Evolutionary conservation across 2,113 vertebrate species (phyloP).

Genomic region (Camarhynchus parvulus): DNA sequence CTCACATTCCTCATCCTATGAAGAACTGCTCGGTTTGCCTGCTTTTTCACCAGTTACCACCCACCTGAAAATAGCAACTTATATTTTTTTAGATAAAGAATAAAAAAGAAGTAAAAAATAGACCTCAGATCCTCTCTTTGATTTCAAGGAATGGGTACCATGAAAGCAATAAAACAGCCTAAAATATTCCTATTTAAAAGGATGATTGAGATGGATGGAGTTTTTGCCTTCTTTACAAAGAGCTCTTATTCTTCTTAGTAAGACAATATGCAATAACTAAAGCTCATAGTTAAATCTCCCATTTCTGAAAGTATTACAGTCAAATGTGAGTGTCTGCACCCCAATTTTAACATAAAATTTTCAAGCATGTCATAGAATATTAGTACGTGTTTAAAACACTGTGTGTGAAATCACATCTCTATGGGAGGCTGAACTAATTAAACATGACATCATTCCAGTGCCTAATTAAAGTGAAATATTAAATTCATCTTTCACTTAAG

Average conservation of each 20-base stretch:
- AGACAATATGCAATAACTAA: neutral
- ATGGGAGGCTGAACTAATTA: neutral
- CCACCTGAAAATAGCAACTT: neutral
- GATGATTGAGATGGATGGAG: neutral
- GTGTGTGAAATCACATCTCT: neutral
- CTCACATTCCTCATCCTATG: neutral
- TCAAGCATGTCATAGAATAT: neutral
- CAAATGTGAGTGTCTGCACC: neutral
- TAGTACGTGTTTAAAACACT: neutral
- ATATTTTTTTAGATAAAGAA: neutral
- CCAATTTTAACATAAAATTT: neutral
- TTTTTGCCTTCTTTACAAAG: neutral
- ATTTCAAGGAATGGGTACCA: neutral
- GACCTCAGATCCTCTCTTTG: neutral
- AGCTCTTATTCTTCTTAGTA: neutral
- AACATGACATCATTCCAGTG: conserved; percentile 4
- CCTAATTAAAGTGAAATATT: conserved; percentile 41
- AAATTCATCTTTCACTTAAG: neutral
- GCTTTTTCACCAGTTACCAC: neutral
- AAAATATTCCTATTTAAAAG: neutral
- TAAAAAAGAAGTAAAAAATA: neutral
- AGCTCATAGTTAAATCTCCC: neutral
- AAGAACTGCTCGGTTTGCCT: neutral
- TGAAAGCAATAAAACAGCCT: neutral
- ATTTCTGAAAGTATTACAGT: neutral